Base-by-base conservation (phyloP, 2,888 invertebrate genomes). In the Anthrax anthrax region DNA sequence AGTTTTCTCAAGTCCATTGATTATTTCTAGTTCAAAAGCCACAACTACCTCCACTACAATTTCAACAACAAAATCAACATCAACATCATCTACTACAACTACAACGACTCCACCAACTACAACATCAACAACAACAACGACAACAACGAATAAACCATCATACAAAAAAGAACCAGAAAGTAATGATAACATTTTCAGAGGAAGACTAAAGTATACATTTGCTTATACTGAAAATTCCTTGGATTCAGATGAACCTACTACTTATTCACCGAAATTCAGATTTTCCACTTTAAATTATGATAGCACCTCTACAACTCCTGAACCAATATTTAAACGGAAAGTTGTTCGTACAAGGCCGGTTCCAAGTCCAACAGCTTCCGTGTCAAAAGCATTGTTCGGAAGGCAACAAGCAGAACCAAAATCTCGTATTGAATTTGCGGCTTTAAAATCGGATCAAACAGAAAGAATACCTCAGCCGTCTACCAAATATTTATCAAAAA, bases 171-270 rank as follows among this genome's bases (percentile, higher is more conserved):
- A 18, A 10, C 6, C 18, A 19, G 50, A 41, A 1, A 47, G 49
- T 13, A 23, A 49, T 1, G 59, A 59, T 17, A 53, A 54, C 16
- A 58, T 58, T 19, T 52, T 58, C 3, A 56, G 66, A 19, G 65
- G 69, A 2, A 60, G 67, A 3, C 67, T 66, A 1, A 60, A 68
- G 0, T 68, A 63, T 42, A 65, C 67, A 1, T 59, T 57, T 9
- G 61, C 63, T 14, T 61, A 60, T 3, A 50, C 54, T 1, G 55
- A 53, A 37, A 62, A 59, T 42, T 51, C 56, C 14, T 43, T 60
- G n/a, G 62, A 62, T 1, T 51, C 34, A 13, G 63, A 62, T 38
- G 65, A 66, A 27, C 60, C 66, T 18, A 66, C 67, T 2, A 68
- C 67, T 0, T 68, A 66, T 54, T 58, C 66, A 1, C 67, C 69